Percentiles rank a stretch among this genome's conserved stretches.
These are phyloP conservation scores for Rhodophaea formosa DNA, from an alignment of 2,888 invertebrate genomes.

Conservation along the genomic window DNA sequence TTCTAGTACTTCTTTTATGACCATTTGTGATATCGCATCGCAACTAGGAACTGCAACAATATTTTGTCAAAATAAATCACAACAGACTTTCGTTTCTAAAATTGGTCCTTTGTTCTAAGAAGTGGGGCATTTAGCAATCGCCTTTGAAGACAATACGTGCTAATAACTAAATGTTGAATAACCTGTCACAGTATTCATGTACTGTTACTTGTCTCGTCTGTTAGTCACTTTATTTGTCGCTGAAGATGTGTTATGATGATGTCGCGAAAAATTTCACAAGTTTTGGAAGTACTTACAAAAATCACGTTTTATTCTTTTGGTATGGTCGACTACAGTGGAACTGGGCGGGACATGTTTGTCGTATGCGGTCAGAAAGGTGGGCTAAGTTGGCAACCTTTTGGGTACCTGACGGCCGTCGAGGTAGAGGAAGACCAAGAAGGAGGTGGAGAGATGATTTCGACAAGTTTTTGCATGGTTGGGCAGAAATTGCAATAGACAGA, in stretches of 20 bases:
- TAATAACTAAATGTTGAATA: constrained; percentile 13
- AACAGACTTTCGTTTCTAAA: constrained; percentile 8
- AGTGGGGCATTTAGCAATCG: constrained; percentile 17
- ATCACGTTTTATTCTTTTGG: too few species aligned
- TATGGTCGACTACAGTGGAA: too few species aligned
- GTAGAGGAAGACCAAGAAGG: too few species aligned
- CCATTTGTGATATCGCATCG: background rate
- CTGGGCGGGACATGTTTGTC: too few species aligned
- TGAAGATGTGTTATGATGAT: background rate
- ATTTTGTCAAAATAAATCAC: constrained; percentile 15
- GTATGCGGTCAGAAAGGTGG: too few species aligned
- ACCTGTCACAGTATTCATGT: constrained; percentile 12
- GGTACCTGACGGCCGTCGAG: too few species aligned
- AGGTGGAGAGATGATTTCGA: too few species aligned
- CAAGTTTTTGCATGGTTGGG: too few species aligned
- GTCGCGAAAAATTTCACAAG: background rate
- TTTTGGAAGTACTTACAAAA: background rate
- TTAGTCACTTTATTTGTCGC: background rate
- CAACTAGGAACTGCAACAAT: background rate
- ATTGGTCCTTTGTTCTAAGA: constrained; percentile 18
- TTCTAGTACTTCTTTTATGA: background rate
- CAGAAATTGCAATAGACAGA: too few species aligned
- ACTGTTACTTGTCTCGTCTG: constrained; percentile 3
- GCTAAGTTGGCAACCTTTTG: too few species aligned
- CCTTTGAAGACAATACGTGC: constrained; percentile 16